Conservation (phyloP, 1,140 invertebrate species). For the Odontomachus brunneus region DNA sequence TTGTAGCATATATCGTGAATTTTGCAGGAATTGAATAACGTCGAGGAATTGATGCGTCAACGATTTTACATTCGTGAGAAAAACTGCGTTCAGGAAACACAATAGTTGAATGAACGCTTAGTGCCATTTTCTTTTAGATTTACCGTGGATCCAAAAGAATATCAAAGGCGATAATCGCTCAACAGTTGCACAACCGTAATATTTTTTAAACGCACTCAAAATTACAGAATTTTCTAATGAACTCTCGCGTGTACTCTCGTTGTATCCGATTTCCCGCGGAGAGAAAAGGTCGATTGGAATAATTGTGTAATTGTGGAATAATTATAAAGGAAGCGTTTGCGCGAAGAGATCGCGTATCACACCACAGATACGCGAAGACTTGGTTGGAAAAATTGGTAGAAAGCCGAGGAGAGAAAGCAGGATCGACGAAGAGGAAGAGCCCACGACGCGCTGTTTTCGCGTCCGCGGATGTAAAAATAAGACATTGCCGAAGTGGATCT, state of each 20-base stretch:
- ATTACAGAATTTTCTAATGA: background rate
- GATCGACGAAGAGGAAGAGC: background rate
- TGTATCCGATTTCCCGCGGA: background rate
- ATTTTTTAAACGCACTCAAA: too few species aligned
- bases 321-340: constrained; percentile 21
- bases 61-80: background rate
- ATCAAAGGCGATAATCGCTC: too few species aligned
- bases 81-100: too few species aligned
- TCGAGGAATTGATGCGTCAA: background rate
- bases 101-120: too few species aligned
- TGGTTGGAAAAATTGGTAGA: constrained; percentile 20
- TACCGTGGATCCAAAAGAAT: too few species aligned
- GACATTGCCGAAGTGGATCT: background rate
- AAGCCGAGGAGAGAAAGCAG: constrained; percentile 37
- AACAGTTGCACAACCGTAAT: too few species aligned
- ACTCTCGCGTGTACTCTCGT: too few species aligned
- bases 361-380: too few species aligned
- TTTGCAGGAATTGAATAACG: constrained; percentile 3
- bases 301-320: too few species aligned
- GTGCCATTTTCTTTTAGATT: too few species aligned
- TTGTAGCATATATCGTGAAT: constrained; percentile 14
- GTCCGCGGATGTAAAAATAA: constrained; percentile 16
- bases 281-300: too few species aligned
- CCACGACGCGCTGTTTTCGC: background rate
- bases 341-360: constrained; percentile 6